Evolutionary conservation across 2,888 invertebrate genomes (phyloP).

Genomic region (Acronicta aceris): DNA sequence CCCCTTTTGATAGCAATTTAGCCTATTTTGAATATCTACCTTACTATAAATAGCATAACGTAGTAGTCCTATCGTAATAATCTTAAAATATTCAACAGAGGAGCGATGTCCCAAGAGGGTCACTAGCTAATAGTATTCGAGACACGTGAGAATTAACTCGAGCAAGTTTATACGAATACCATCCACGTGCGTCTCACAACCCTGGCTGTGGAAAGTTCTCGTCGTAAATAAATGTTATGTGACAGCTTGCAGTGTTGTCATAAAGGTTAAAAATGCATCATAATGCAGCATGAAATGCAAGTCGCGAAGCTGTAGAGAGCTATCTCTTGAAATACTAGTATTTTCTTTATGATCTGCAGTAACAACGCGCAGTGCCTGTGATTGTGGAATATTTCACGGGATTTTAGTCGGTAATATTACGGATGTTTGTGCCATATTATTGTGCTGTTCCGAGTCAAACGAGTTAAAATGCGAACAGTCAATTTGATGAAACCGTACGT

Average conservation of each 20-base stretch:
- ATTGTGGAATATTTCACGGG: constrained; percentile 32
- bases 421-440: not conserved
- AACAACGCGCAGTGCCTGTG: constrained; percentile 33
- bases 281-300: constrained; percentile 30
- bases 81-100: not conserved
- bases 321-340: constrained; percentile 31
- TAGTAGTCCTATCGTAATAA: not conserved
- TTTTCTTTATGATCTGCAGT: constrained; percentile 37
- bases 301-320: constrained; percentile 27
- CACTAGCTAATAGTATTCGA: constrained; percentile 10
- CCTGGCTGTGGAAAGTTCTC: constrained; percentile 20
- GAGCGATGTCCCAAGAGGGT: not conserved
- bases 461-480: too few species aligned
- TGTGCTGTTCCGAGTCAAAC: not conserved
- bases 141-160: constrained; percentile 19
- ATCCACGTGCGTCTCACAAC: constrained; percentile 26
- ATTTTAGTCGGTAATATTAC: not conserved
- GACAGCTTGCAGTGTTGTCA: constrained; percentile 27
- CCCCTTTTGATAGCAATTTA: too few species aligned
- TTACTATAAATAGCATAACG: not conserved
- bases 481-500: too few species aligned
- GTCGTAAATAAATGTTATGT: constrained; percentile 51
- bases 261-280: constrained; percentile 52
- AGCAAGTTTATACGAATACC: constrained; percentile 18
- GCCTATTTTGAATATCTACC: too few species aligned